Evolutionary conservation across 2,113 vertebrate species (phyloP).

Genomic region (Meles meles): DNA sequence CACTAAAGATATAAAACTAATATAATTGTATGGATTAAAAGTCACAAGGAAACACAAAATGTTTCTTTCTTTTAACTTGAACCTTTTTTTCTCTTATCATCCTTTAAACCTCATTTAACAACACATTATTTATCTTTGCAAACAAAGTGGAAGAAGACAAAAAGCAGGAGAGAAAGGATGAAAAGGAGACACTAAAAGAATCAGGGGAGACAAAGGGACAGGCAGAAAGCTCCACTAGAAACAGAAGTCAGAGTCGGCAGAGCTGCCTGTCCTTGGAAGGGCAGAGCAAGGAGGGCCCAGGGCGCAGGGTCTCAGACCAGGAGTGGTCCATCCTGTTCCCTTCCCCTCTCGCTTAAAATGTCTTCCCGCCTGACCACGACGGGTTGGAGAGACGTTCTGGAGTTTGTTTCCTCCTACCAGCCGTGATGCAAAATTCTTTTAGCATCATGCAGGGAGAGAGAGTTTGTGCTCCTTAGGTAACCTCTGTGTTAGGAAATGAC

Average conservation of each 20-base stretch:
- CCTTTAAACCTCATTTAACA: slow-evolving; percentile 12
- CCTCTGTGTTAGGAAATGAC: slow-evolving; percentile 47
- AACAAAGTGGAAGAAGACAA: slow-evolving; percentile 7
- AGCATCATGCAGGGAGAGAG: not conserved
- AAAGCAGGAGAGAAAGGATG: not conserved
- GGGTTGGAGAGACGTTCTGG: not conserved
- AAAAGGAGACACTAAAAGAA: not conserved
- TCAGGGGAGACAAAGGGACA: not conserved
- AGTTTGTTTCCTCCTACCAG: not conserved
- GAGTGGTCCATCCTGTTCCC: not conserved
- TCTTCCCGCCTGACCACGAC: not conserved
- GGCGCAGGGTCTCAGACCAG: not conserved
- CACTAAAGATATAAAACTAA: not conserved
- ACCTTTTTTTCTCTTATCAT: not conserved
- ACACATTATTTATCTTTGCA: slow-evolving; percentile 21
- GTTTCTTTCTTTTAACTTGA: not conserved
- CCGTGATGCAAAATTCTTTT: not conserved
- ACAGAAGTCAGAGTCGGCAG: not conserved
- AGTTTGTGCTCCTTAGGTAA: not conserved
- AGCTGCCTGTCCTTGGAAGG: not conserved
- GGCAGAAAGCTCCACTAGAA: slow-evolving; percentile 19
- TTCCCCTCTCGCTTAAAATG: not conserved
- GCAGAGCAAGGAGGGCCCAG: not conserved
- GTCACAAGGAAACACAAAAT: not conserved
- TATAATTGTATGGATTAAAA: not conserved